Percentiles rank a stretch among this genome's conserved stretches.
phyloP scores from a whole-genome alignment of 1,140 invertebrate genomes.

The Artemia franciscana region DNA sequence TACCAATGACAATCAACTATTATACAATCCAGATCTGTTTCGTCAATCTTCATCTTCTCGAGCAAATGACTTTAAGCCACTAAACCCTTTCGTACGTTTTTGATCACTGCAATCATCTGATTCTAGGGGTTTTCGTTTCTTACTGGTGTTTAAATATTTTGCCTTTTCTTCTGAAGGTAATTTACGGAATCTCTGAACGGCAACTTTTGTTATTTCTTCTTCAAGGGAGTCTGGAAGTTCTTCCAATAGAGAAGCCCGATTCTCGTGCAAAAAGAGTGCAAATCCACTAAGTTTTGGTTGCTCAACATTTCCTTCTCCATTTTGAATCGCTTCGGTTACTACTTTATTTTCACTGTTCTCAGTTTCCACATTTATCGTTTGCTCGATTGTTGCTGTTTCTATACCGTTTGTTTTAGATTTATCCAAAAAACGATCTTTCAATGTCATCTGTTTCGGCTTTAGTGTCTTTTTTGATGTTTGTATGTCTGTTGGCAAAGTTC shows the following conservation, averaged over 20 bases:
- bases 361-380: not conserved
- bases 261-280: not conserved
- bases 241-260: not conserved
- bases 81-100: not conserved
- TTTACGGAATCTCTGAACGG: not conserved
- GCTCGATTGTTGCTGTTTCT: not conserved
- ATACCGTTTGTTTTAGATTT: not conserved
- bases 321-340: not conserved
- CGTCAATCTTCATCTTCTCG: not conserved
- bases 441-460: not conserved
- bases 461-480: not conserved
- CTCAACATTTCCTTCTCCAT: not conserved
- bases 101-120: not conserved
- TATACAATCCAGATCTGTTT: too few relatives aligned
- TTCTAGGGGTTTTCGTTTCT: not conserved
- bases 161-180: not conserved
- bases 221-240: not conserved
- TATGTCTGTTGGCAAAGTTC: not conserved
- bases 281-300: not conserved
- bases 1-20: too few relatives aligned
- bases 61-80: not conserved
- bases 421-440: not conserved
- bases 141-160: not conserved
- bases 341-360: not conserved
- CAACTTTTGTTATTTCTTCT: not conserved